Conservation (phyloP, 2,888 invertebrate species). For the Empis stercorea region DNA sequence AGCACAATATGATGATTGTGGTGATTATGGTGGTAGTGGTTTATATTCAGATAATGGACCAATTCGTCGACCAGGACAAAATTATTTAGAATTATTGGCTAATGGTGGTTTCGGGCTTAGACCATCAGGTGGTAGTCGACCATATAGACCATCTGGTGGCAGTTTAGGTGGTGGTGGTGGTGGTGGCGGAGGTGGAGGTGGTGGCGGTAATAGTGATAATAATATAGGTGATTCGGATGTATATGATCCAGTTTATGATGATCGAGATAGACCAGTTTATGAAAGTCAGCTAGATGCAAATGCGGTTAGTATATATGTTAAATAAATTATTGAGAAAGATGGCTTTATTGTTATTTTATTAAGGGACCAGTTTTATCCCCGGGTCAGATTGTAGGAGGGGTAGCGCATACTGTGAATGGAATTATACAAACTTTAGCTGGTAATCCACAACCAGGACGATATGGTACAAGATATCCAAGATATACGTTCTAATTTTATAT, state of each 20-base stretch:
- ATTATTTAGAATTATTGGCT: constrained; percentile 1
- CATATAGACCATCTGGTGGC: neutral
- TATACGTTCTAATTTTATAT: too few relatives aligned
- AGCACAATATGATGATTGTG: constrained; percentile 6
- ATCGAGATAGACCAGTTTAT: neutral
- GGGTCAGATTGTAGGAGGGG: constrained; percentile 27
- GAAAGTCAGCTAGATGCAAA: too few relatives aligned
- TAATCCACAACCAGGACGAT: constrained; percentile 11
- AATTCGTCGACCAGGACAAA: neutral
- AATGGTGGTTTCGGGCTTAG: constrained; percentile 7
- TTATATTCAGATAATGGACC: neutral
- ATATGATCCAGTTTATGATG: neutral
- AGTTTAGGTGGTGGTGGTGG: neutral
- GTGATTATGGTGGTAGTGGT: constrained; percentile 13
- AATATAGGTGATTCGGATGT: neutral
- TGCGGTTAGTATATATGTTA: too few relatives aligned
- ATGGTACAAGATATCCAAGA: too few relatives aligned
- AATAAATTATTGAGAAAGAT: too few relatives aligned
- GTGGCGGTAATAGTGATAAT: neutral
- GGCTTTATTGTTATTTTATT: neutral
- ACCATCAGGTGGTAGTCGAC: constrained; percentile 17
- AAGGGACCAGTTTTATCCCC: constrained; percentile 22
- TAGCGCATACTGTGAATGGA: constrained; percentile 29
- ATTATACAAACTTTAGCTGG: constrained; percentile 31
- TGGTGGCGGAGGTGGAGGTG: neutral